Conservation (phyloP, 2,888 invertebrate genomes). For the Polyommatus iphigenia region DNA sequence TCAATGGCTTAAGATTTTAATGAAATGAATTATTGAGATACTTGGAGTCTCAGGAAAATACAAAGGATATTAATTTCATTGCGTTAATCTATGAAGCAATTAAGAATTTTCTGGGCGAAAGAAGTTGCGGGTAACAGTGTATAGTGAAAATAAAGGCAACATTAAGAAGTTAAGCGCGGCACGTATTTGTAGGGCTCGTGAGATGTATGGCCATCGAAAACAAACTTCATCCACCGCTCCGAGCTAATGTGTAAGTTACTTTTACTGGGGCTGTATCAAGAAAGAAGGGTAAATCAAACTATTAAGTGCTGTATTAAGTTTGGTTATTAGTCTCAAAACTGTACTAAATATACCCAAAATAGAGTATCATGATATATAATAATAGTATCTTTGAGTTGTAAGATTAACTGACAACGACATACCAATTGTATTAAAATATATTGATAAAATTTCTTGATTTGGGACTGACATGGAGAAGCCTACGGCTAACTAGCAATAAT, state of each 20-base stretch:
- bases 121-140: neutral
- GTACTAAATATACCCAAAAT: too few species aligned
- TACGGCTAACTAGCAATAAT: neutral
- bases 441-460: neutral
- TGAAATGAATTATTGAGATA: too few species aligned
- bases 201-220: neutral
- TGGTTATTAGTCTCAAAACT: neutral
- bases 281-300: neutral
- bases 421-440: neutral
- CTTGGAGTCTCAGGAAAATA: too few species aligned
- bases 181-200: slow-evolving; percentile 17
- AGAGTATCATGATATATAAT: too few species aligned
- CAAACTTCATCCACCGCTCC: neutral
- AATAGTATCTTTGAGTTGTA: neutral
- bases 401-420: neutral
- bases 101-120: neutral
- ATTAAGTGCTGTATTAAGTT: neutral
- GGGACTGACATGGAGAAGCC: neutral
- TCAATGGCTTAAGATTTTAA: too few species aligned
- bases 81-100: too few species aligned
- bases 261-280: neutral
- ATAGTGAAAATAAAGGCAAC: neutral
- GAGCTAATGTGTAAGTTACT: neutral
- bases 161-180: slow-evolving; percentile 1
- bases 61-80: too few species aligned